phyloP scores from a whole-genome alignment of 2,113 vertebrate species.

The Malurus elegans region DNA sequence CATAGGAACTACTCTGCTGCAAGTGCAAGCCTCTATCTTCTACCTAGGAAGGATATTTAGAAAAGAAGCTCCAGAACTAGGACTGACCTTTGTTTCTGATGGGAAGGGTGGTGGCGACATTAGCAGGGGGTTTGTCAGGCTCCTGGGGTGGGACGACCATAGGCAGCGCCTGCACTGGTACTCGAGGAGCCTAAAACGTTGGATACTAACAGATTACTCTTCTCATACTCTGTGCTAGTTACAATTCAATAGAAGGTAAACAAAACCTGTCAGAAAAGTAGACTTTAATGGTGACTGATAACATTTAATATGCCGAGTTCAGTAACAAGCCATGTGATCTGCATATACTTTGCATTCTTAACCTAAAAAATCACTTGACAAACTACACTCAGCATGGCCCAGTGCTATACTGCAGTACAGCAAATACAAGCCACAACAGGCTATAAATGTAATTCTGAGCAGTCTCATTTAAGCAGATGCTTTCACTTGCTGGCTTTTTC shows the following conservation, averaged over 20 bases:
- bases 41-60: slow-evolving; percentile 36
- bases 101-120: slow-evolving; percentile 88
- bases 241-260: slow-evolving; percentile 9
- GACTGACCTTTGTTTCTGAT: slow-evolving; percentile 95
- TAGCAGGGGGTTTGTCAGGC: slow-evolving; percentile 96
- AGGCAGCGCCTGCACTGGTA: slow-evolving; percentile 98
- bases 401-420: neutral
- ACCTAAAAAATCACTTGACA: neutral
- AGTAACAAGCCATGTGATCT: neutral
- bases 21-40: slow-evolving; percentile 20
- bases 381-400: neutral
- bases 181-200: slow-evolving; percentile 89
- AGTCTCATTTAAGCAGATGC: neutral
- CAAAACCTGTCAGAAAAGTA: slow-evolving; percentile 7
- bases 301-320: neutral
- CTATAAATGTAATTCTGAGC: neutral
- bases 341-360: neutral
- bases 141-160: slow-evolving; percentile 99
- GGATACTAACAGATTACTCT: slow-evolving; percentile 49
- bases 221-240: slow-evolving; percentile 15
- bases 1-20: neutral
- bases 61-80: slow-evolving; percentile 35
- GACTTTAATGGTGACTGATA: neutral
- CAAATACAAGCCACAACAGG: neutral
- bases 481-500: too few relatives aligned